phyloP scores from a whole-genome alignment of 2,797 vertebrate species.

The Myotis vivesi region DNA sequence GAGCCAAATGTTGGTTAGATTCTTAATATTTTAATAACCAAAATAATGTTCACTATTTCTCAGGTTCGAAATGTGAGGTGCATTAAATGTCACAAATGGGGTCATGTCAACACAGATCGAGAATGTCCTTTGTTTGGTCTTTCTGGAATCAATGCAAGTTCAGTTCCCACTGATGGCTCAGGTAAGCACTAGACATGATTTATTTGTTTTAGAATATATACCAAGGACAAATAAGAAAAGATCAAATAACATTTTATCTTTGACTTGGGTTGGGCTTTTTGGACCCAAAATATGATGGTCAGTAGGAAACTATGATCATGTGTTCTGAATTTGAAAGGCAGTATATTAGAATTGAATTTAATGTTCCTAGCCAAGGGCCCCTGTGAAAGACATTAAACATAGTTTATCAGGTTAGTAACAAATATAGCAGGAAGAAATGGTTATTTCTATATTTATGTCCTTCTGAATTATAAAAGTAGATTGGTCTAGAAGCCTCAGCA shows the following conservation, averaged over 20 bases:
- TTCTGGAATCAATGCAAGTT: constrained; percentile 98
- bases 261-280: constrained; percentile 1
- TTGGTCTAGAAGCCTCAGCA: not conserved
- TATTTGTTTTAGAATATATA: constrained; percentile 25
- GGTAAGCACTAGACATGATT: constrained; percentile 84
- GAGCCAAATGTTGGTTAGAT: constrained; percentile 31
- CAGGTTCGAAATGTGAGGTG: constrained; percentile 98
- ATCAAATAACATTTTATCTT: constrained; percentile 40
- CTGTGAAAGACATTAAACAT: constrained; percentile 2
- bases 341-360: constrained; percentile 11
- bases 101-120: constrained; percentile 98
- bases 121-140: constrained; percentile 98
- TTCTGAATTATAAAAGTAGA: not conserved
- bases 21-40: constrained; percentile 55
- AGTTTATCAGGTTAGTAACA: constrained; percentile 28
- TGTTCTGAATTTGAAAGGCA: constrained; percentile 43
- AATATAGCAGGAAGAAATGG: not conserved
- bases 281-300: not conserved
- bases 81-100: constrained; percentile 99
- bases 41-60: constrained; percentile 9
- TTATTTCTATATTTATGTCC: constrained; percentile 8
- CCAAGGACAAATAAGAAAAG: constrained; percentile 23
- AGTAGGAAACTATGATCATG: not conserved
- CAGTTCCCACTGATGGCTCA: constrained; percentile 92
- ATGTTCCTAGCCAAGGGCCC: not conserved